Percentiles rank a stretch among this genome's conserved stretches.
Evolutionary conservation across 2,888 invertebrate genomes (phyloP).

Genomic region (Polietes domitor): DNA sequence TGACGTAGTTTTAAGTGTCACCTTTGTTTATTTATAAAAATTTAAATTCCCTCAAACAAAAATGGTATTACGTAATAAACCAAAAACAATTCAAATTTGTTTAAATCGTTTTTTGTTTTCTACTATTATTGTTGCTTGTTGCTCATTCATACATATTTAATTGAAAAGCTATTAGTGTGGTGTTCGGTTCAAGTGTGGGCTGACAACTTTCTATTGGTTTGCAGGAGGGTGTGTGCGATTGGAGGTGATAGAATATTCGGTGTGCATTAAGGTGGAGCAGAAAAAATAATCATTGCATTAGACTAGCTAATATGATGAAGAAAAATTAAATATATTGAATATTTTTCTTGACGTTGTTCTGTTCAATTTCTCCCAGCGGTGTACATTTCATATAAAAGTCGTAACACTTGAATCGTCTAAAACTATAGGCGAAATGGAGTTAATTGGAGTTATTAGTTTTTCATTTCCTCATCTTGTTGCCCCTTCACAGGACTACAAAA

Average conservation of each 20-base stretch:
- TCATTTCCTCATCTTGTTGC: too few species aligned
- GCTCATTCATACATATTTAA: not conserved
- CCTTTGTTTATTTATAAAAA: constrained; percentile 25
- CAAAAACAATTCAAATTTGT: constrained; percentile 40
- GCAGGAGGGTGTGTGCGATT: not conserved
- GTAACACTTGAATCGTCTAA: too few species aligned
- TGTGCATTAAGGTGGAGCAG: not conserved
- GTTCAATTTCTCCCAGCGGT: too few species aligned
- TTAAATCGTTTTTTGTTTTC: constrained; percentile 7
- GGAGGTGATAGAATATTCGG: not conserved
- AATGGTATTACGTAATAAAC: constrained; percentile 41
- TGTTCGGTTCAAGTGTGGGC: constrained; percentile 10
- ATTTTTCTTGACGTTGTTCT: too few species aligned
- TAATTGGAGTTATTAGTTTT: too few species aligned
- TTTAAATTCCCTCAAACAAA: constrained; percentile 14
- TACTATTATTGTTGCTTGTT: not conserved
- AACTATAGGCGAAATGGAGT: too few species aligned
- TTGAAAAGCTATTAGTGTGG: not conserved
- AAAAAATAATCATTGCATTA: too few species aligned
- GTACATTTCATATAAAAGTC: too few species aligned
- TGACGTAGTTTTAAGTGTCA: constrained; percentile 35
- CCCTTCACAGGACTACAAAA: too few species aligned
- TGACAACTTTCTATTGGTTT: constrained; percentile 30
- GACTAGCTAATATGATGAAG: too few species aligned
- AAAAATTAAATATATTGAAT: too few species aligned